Base-by-base conservation (phyloP, 1,140 invertebrate species). In the Pseudoatta argentina region DNA sequence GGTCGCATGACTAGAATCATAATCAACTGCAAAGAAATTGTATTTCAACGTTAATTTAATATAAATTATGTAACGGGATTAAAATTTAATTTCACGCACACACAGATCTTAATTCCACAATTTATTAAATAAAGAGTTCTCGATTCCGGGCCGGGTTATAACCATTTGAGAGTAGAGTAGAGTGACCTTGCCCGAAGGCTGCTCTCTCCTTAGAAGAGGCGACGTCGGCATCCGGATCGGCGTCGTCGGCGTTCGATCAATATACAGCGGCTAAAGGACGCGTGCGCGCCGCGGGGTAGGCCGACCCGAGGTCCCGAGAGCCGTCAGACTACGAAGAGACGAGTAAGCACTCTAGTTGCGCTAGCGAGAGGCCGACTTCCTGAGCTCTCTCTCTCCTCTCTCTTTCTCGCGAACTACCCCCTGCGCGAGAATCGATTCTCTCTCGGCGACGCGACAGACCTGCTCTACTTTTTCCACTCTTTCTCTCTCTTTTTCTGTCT, bases 201-300 rank as follows among this genome's bases (percentile, higher is more conserved):
- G 59, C 30, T 77, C 64, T 81, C 30, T 81, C 77, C 67, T 67
- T 71, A 71, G 77, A 55, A 51, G 16, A 79, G 76, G 53, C 85
- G 72, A 30, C 73, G 72, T 89, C 77, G 86, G 66, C 71, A 75
- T 89, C 76, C 71, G 67, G 86, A 91, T 91, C 94, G 93, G 94
- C 93, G 92, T 72, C 88, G 93, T 75, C 88, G 93, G 92, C 93
- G 93, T 92, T 63, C 86, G 91, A 93, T 93, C 92, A 93, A 93
- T 93, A 93, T 86, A 72, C 88, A 89, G 85, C 69, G 67, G 77
- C 71, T 53, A 53, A 53, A 79, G 66, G 18, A 71, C 71, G 81
- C 69, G 55, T 73, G 79, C 86, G 85, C 72, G 64, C 71, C 76
- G 77, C 48, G 34, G 83, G 83, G 57, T 86, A 88, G 85, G 78